Conservation (phyloP, 2,797 vertebrate species). For the Sphenodon punctatus region DNA sequence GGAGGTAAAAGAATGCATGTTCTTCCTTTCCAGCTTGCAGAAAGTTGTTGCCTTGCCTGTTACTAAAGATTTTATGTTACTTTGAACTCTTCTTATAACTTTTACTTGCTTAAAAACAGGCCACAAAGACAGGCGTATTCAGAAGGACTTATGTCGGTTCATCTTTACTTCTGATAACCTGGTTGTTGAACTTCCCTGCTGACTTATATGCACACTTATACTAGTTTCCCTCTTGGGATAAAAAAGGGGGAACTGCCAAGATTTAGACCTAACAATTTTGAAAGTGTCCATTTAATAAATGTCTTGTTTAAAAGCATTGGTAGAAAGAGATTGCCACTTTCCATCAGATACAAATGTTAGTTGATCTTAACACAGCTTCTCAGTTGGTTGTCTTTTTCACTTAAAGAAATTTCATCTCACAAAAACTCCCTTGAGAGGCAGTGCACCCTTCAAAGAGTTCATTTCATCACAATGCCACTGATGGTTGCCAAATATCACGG, state of each 20-base stretch:
- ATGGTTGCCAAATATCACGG: neutral
- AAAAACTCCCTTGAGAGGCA: neutral
- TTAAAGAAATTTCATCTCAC: neutral
- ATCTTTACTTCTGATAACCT: no score
- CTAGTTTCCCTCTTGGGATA: no score
- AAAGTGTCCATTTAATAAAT: neutral
- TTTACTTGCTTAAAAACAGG: no score
- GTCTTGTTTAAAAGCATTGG: conserved; percentile 12
- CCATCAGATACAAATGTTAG: neutral
- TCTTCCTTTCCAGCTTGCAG: no score
- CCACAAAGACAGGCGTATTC: no score
- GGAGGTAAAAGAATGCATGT: no score
- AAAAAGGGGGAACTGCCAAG: neutral
- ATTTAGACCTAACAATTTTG: conserved; percentile 8
- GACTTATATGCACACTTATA: no score
- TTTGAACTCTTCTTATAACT: no score
- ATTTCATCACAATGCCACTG: neutral
- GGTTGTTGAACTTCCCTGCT: no score
- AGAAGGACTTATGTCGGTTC: no score
- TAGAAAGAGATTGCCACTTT: neutral
- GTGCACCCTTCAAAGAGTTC: neutral
- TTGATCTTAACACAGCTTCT: conserved; percentile 10
- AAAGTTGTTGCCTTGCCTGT: no score
- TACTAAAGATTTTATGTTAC: no score
- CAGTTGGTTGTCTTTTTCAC: neutral